Conservation (phyloP, 2,888 invertebrate genomes). For the Capitulum mitella region DNA sequence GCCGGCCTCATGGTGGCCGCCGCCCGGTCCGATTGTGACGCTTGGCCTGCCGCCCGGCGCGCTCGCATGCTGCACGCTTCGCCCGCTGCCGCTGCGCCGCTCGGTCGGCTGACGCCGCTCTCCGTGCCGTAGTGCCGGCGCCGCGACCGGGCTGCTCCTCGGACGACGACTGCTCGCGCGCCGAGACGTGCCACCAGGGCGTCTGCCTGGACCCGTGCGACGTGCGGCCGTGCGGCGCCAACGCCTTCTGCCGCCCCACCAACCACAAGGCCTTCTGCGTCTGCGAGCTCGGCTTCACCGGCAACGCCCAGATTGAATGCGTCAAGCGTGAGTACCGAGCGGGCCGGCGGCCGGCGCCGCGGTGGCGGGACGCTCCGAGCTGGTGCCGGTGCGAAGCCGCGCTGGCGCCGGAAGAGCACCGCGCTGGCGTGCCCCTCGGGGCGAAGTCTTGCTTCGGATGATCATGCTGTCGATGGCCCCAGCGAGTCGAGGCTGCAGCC, state of each 20-base stretch:
- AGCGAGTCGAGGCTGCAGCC: too few species aligned
- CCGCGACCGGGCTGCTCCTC: constrained; percentile 51
- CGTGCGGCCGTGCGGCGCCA: constrained; percentile 71
- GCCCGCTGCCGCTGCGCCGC: neutral
- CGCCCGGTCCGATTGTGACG: too few species aligned
- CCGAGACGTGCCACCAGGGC: constrained; percentile 69
- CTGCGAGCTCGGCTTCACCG: constrained; percentile 63
- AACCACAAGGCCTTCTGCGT: constrained; percentile 69
- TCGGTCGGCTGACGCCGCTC: constrained; percentile 31
- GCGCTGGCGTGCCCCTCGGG: too few species aligned
- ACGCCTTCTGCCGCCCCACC: constrained; percentile 67
- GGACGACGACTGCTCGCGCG: constrained; percentile 67
- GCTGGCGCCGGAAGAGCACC: too few species aligned
- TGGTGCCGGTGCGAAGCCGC: too few species aligned
- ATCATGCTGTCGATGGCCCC: too few species aligned
- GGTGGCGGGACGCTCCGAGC: too few species aligned
- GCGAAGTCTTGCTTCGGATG: too few species aligned
- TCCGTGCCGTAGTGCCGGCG: constrained; percentile 32
- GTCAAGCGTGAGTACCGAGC: constrained; percentile 49
- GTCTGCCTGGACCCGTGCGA: constrained; percentile 76
- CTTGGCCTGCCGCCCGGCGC: too few species aligned
- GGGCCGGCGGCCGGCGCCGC: neutral
- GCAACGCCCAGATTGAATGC: constrained; percentile 70
- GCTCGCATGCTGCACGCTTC: too few species aligned
- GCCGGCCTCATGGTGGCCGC: too few species aligned